Base-by-base conservation (phyloP, 1,140 invertebrate species). In the Sinella curviseta region DNA sequence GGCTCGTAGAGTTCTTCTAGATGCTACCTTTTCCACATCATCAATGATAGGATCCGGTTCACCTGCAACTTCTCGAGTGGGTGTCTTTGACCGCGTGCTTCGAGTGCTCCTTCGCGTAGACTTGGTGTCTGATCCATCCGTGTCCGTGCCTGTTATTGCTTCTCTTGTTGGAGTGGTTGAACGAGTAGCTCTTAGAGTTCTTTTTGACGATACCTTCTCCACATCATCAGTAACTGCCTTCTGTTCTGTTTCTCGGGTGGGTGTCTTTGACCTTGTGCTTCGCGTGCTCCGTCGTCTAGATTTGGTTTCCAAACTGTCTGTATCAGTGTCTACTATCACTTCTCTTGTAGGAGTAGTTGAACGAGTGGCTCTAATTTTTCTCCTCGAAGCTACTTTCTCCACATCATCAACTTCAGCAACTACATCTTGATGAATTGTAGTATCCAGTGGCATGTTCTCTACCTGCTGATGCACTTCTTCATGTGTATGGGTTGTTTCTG, bases 151-250 rank as follows among this genome's bases (percentile, higher is more conserved):
- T 14, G 57, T 16, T 17, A 26, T 3, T 17, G 24, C 8, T 4
- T 60, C 57, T 60, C 57, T 60, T 60, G 57, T 60, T 17, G 57
- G 57, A 12, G 57, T 60, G 4, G 57, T n/a, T 60, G 57, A 60
- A 60, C 57, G 57, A 48, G 57, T 14, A 14, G 14, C 24, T 60
- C 24, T 48, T 20, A 8, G 8, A 48, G 39, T 48, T 48, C 39
- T 48, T 48, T 48, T 48, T 48, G 39, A 48, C 39, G 20, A 8
- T 48, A 12, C 20, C 39, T 48, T 8, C 39, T 48, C 39, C 20
- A 20, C 8, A 48, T 12, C 20, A 48, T 48, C 39, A 48, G 39
- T 8, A 12, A 48, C 14, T 16, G 24, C 57, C 8, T 60, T 60
- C 14, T n/a, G 57, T 4, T 3, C 57, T n/a, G 12, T 4, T 12